Evolutionary conservation across 2,113 vertebrate species (phyloP), one percentile per base, ranked within the genome.

Genomic region (Pavo muticus): DNA sequence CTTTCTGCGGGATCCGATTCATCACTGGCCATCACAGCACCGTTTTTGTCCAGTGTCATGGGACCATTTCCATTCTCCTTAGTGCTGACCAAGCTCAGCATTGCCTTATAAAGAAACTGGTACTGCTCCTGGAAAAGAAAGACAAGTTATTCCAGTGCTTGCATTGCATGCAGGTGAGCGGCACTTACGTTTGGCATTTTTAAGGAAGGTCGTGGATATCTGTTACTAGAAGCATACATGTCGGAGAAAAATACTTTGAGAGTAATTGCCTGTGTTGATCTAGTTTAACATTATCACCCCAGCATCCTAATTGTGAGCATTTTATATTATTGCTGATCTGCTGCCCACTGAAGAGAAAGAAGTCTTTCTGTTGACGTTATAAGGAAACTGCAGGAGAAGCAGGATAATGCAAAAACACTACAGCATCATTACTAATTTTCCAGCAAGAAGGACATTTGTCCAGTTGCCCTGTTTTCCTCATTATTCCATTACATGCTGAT

Each of bases 81-180:
- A 97, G 98, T 98, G 98, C 98, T 98, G 97, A 99, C 97, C 96
- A 99, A 97, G 97, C 99, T 99, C 93, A 99, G 98, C 98, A 99
- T 98, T 94, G 98, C 98, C 98, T 98, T 98, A 88, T 99, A 99
- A 95, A 99, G 98, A 97, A 99, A 99, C 96, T 99, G 99, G 98
- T 99, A 99, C 97, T 99, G 99, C 64, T 99, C 98, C 99, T 99
- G 97, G 61, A 96, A 94, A 67, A 96, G 82, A 90, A 85, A 97
- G 81, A 82, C 64, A 92, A n/a, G 65, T 61, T 56, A 74, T 68
- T 87, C 93, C 76, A 93, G 19, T 57, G 5, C 74, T 76, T 80
- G 50, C 30, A 27, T 42, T 12, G 57, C 13, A 57, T 2, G 10
- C 20, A 85, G 61, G 39, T 3, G 16, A 90, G 29, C 3, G 27